A percentile compares a stretch with the other conserved stretches of the same genome.
These are phyloP conservation scores for Homarus americanus DNA, from an alignment of 1,140 invertebrate genomes.

Conservation along the genomic window DNA sequence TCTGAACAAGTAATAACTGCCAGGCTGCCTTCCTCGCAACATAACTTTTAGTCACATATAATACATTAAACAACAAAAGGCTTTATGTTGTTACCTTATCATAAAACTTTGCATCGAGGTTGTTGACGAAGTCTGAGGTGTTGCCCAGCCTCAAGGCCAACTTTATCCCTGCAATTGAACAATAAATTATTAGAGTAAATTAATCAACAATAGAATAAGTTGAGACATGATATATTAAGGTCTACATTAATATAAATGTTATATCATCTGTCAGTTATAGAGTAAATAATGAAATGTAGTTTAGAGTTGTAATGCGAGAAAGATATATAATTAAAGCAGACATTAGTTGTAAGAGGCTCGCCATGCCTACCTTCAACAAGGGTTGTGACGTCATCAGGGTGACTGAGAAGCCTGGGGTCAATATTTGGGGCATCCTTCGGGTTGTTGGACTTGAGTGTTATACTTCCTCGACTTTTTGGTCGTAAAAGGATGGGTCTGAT, in stretches of 20 bases:
- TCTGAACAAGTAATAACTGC: no score
- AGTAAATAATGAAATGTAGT: no score
- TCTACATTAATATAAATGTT: not conserved
- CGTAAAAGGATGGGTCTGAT: constrained; percentile 36
- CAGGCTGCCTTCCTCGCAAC: no score
- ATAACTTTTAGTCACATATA: no score
- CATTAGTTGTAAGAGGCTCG: not conserved
- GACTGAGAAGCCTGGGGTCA: constrained; percentile 10
- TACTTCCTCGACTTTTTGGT: constrained; percentile 21
- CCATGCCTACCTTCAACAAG: constrained; percentile 27
- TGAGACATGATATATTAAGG: no score
- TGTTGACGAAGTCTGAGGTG: constrained; percentile 39
- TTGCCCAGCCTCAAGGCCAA: constrained; percentile 34
- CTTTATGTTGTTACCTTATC: constrained; percentile 43
- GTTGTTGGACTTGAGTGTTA: constrained; percentile 25
- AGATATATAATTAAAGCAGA: no score
- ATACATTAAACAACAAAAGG: no score
- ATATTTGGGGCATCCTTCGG: not conserved
- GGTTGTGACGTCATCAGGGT: constrained; percentile 19
- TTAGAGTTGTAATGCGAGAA: no score
- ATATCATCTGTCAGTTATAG: not conserved
- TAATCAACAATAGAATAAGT: no score
- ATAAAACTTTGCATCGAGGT: constrained; percentile 19
- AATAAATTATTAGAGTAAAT: not conserved
- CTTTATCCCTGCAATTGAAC: constrained; percentile 9